Percentiles rank a stretch among this genome's conserved stretches.
These are phyloP conservation scores for Metellina segmentata DNA, from an alignment of 2,888 invertebrate genomes.

Conservation along the genomic window DNA sequence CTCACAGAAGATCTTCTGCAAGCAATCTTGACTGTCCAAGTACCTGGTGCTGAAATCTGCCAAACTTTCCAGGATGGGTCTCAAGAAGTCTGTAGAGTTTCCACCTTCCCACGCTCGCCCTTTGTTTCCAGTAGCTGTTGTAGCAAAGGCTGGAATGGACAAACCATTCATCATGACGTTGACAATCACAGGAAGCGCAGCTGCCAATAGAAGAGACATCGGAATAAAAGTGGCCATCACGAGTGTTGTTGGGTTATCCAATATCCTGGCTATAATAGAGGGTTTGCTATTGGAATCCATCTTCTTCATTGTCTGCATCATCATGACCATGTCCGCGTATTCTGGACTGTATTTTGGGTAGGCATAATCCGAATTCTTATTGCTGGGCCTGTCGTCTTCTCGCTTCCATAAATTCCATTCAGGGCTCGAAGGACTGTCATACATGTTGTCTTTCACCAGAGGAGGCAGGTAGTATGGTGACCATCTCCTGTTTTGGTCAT, in stretches of 20 bases:
- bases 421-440: constrained; percentile 34
- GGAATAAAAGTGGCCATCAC: constrained; percentile 70
- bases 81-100: constrained; percentile 11
- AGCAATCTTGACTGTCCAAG: constrained; percentile 53
- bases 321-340: constrained; percentile 54
- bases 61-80: constrained; percentile 49
- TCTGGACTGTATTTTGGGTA: constrained; percentile 34
- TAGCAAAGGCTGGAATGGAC: constrained; percentile 37
- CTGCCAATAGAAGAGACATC: constrained; percentile 55
- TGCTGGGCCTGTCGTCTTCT: constrained; percentile 17
- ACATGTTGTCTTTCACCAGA: constrained; percentile 29
- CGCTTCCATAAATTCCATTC: constrained; percentile 38
- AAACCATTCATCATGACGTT: constrained; percentile 69
- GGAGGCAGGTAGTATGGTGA: constrained; percentile 50
- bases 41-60: constrained; percentile 54
- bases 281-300: constrained; percentile 55
- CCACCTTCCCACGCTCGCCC: background rate
- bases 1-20: constrained; percentile 56
- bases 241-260: constrained; percentile 66
- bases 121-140: constrained; percentile 16
- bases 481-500: constrained; percentile 44
- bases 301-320: constrained; percentile 70
- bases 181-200: constrained; percentile 53
- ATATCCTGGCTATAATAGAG: constrained; percentile 44
- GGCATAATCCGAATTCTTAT: background rate